Base-by-base conservation (phyloP, 1,140 invertebrate genomes). In the Musca vetustissima region DNA sequence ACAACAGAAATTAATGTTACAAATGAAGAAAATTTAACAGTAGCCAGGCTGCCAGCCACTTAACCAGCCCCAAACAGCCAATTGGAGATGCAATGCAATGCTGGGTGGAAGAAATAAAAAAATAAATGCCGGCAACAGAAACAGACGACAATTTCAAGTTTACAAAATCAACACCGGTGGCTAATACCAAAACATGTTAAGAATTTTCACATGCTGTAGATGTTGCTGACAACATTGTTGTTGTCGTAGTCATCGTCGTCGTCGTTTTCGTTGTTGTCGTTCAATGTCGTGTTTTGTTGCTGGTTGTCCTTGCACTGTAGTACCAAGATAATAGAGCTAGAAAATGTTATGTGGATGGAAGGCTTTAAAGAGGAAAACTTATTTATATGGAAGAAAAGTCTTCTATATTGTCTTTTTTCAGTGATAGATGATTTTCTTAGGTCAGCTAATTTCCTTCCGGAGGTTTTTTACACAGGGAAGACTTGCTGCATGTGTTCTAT, bases 151-250 rank as follows among this genome's bases (percentile, higher is more conserved):
- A 24, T 24, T 49, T 50, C 43, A 65, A 65, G 64, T 66, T 64
- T 64, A 66, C 53, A 67, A 69, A 66, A 69, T 69, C 68, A 69
- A 69, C 68, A 69, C 68, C 68, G 68, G 68, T 69, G 68, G 68
- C 68, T 69, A 69, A 69, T 69, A 69, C 64, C 53, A 22, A 53
- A 48, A 66, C 61, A 69, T 78, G 74, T 72, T 57, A 73, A 73
- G 75, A 76, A 77, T 79, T 77, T 78, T 70, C 59, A 75, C 73
- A 71, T 76, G 75, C 70, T 74, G 74, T 78, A 25, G 69, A 69
- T 72, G 32, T 72, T 73, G 68, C 69, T 47, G 52, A 71, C 69
- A 36, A 70, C 72, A 68, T 67, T 75, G 73, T 66, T 69, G 70
- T 68, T 71, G 71, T 68, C 48, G 4, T 55, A 52, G 47, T 64